A percentile compares a stretch with the other conserved stretches of the same genome.
phyloP scores from a whole-genome alignment of 2,113 vertebrate genomes.

The Cyanoramphus novaezelandiae region DNA sequence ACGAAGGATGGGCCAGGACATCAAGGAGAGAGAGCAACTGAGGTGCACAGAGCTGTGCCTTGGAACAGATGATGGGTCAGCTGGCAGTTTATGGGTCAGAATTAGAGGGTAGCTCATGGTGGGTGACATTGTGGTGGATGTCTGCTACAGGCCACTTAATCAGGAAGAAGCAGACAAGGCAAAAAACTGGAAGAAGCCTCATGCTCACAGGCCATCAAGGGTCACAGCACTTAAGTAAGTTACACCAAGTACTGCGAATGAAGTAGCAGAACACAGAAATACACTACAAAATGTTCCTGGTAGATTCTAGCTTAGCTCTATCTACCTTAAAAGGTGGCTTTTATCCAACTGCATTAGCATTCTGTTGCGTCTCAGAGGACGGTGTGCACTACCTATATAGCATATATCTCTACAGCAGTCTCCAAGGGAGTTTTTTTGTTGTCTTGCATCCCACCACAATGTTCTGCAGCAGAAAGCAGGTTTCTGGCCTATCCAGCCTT shows the following conservation, averaged over 20 bases:
- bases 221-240: background rate
- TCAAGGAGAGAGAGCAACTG: background rate
- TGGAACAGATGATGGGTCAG: background rate
- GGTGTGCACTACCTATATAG: background rate
- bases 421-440: background rate
- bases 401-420: background rate
- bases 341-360: background rate
- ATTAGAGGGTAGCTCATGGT: background rate
- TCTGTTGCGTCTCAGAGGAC: background rate
- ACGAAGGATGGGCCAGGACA: background rate
- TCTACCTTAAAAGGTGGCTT: background rate
- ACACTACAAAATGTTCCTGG: background rate
- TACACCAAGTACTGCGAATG: fast-evolving
- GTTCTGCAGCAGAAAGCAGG: background rate
- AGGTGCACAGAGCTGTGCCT: background rate
- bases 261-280: background rate
- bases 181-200: background rate
- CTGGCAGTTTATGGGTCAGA: background rate
- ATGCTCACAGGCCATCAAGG: background rate
- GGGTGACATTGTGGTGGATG: background rate
- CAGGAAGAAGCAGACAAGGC: background rate
- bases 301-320: background rate
- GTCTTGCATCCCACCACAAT: background rate
- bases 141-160: background rate
- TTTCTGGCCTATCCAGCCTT: background rate